phyloP scores from a whole-genome alignment of 2,888 invertebrate species.

The Agrypnus murinus region DNA sequence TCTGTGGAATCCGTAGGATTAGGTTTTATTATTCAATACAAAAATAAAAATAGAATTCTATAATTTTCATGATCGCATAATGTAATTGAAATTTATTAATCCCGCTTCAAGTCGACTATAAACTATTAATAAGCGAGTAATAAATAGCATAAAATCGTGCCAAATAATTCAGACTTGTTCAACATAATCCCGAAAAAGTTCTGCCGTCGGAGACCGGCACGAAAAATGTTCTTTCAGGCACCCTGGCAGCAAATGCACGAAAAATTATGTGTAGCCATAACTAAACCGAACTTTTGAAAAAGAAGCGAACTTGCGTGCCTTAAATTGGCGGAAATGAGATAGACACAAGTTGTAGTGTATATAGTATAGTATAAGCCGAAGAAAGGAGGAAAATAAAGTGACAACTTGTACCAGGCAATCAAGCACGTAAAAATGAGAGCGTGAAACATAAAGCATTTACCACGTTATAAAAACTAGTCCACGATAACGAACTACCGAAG shows the following conservation, averaged over 20 bases:
- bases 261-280: conserved; percentile 65
- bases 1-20: too few species aligned
- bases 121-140: conserved; percentile 55
- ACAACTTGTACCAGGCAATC: conserved; percentile 68
- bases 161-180: conserved; percentile 59
- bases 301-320: conserved; percentile 65
- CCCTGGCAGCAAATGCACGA: conserved; percentile 61
- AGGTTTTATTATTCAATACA: too few species aligned
- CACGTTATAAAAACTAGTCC: conserved; percentile 60
- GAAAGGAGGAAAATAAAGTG: conserved; percentile 67
- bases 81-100: conserved; percentile 48
- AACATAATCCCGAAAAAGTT: conserved; percentile 54
- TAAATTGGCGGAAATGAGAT: conserved; percentile 66
- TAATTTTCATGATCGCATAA: conserved; percentile 16
- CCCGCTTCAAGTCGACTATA: conserved; percentile 42
- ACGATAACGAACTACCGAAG: conserved; percentile 54
- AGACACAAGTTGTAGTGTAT: conserved; percentile 57
- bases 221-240: conserved; percentile 61
- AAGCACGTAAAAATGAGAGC: conserved; percentile 59
- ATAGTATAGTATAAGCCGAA: conserved; percentile 54
- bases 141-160: conserved; percentile 56
- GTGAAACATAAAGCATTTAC: conserved; percentile 67
- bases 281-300: conserved; percentile 61
- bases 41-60: too few species aligned
- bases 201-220: conserved; percentile 61